Evolutionary conservation across 1,140 invertebrate species (phyloP).

Genomic region (Cyclina sinensis): DNA sequence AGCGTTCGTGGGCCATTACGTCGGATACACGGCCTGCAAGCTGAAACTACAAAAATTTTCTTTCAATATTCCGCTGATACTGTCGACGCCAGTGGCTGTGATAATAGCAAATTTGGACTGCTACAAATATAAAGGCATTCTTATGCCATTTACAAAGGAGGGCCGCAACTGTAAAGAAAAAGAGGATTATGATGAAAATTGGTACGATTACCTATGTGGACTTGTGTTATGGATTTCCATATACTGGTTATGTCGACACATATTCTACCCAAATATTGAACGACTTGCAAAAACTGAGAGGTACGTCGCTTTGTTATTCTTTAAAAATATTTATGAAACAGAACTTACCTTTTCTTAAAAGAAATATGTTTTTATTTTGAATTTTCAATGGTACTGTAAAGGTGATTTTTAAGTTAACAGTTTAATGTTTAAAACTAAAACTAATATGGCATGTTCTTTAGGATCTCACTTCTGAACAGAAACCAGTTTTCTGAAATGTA

Average conservation of each 20-base stretch:
- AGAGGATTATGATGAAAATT: neutral
- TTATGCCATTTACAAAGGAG: constrained; percentile 35
- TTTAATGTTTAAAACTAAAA: too few species aligned
- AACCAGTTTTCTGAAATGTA: too few species aligned
- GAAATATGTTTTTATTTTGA: too few species aligned
- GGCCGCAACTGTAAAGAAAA: neutral
- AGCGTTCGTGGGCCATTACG: constrained; percentile 52
- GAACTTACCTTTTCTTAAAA: too few species aligned
- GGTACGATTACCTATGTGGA: neutral
- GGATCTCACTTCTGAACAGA: too few species aligned
- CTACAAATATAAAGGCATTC: neutral
- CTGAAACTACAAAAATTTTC: constrained; percentile 44
- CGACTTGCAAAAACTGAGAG: constrained; percentile 55
- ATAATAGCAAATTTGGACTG: constrained; percentile 26
- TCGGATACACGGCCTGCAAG: constrained; percentile 39
- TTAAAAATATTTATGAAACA: too few species aligned
- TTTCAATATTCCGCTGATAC: constrained; percentile 43
- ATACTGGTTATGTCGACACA: constrained; percentile 59
- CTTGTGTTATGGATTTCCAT: neutral
- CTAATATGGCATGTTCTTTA: too few species aligned
- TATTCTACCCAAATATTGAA: constrained; percentile 55
- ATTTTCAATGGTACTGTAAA: too few species aligned
- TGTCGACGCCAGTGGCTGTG: constrained; percentile 49
- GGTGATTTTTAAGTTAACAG: too few species aligned
- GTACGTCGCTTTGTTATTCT: too few species aligned